Evolutionary conservation across 2,797 vertebrate genomes (phyloP), one percentile per base, ranked within the genome.

Genomic region (Neosilurus mollespiculum): DNA sequence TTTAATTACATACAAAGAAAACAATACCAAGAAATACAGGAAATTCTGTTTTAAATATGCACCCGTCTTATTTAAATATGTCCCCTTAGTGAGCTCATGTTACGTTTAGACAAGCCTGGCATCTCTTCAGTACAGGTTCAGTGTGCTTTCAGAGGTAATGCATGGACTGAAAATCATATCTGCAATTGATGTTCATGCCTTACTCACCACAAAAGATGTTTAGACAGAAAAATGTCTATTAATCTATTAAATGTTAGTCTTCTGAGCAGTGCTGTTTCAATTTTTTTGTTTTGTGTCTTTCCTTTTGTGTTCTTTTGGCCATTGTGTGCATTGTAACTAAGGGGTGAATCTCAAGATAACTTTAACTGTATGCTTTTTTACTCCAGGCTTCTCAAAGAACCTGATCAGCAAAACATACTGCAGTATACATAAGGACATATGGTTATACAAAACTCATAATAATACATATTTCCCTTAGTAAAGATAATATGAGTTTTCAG

Each of bases 41-140:
- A 81, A 81, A 58, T 65, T 37, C 56, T 72, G 30, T 51, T 81
- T 59, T 70, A 61, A 81, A 78, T 78, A 65, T 65, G 43, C 61
- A 78, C 61, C 73, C 61, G 43, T 78, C 77, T 65, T 78, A 78
- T 78, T 78, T 78, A 78, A 79, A 79, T 79, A 79, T 79, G 77
- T 78, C 61, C 61, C 43, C 61, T 65, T 65, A 51, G 77, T 65
- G 59, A 82, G 75, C 56, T 83, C 82, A 71, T 62, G 49, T 34
- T 83, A 78, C 43, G 20, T 34, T 66, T 56, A 24, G 34, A 59
- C 54, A 51, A 34, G 53, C 14, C 72, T 49, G 16, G 30, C 58
- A 49, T 75, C 49, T 34, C 22, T 75, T 54, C 26, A 65, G 37
- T 53, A 64, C 15, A 51, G 51, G 49, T 22, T 65, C 3, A 51